A percentile compares a stretch with the other conserved stretches of the same genome.
These are phyloP conservation scores for Pseudorhiza aurosa DNA, from an alignment of 30 jellyfish, hydroid and myxozoan genomes.

Conservation along the genomic window DNA sequence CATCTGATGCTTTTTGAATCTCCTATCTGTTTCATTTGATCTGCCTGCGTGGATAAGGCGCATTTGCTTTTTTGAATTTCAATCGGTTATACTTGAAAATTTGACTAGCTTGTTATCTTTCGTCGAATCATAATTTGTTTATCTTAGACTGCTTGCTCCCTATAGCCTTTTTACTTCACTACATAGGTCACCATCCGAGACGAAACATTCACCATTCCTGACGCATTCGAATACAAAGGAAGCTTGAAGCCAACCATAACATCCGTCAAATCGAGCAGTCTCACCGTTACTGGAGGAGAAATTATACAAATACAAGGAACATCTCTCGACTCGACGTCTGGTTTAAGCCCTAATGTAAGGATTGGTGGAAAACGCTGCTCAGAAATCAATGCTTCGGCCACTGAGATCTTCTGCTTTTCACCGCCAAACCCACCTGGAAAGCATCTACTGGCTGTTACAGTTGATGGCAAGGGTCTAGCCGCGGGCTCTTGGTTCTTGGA, in stretches of 20 bases:
- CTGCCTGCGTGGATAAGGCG: too few relatives aligned
- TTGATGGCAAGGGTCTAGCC: slow-evolving; percentile 67
- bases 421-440: slow-evolving; percentile 69
- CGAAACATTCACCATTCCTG: slow-evolving; percentile 23
- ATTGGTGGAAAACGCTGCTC: slow-evolving; percentile 69
- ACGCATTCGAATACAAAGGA: slow-evolving; percentile 57
- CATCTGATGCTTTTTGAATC: too few relatives aligned
- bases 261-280: slow-evolving; percentile 41
- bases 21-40: too few relatives aligned
- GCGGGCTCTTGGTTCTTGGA: not conserved
- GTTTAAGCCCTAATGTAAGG: slow-evolving; percentile 37
- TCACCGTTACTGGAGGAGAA: slow-evolving; percentile 67
- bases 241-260: slow-evolving; percentile 58
- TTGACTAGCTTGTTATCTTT: too few relatives aligned
- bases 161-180: too few relatives aligned
- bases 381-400: slow-evolving; percentile 23
- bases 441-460: slow-evolving; percentile 48
- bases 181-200: slow-evolving; percentile 49
- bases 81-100: too few relatives aligned
- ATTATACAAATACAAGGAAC: slow-evolving; percentile 58
- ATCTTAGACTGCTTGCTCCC: too few relatives aligned
- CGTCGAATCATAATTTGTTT: too few relatives aligned
- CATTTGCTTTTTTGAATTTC: too few relatives aligned
- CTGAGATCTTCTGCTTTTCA: slow-evolving; percentile 63
- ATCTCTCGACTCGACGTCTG: slow-evolving; percentile 30